These are phyloP conservation scores for Hyposmocoma kahamanoa DNA, from an alignment of 1,140 invertebrate genomes.

Conservation along the genomic window DNA sequence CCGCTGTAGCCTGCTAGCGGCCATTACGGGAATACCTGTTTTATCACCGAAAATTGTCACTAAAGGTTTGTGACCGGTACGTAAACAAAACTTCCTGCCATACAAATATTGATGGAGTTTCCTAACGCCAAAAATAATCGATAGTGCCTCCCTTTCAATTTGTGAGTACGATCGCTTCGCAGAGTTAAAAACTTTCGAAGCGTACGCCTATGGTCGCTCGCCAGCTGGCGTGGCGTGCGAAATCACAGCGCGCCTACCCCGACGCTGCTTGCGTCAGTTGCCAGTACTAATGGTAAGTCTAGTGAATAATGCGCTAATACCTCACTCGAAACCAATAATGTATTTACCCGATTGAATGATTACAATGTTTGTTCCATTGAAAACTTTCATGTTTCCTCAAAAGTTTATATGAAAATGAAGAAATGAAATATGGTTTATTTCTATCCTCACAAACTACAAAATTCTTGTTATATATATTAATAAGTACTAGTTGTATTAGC, in stretches of 20 bases:
- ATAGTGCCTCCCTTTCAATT: no score
- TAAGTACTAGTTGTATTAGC: no score
- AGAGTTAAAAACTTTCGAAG: no score
- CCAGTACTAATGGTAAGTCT: background rate
- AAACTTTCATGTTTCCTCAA: conserved; percentile 19
- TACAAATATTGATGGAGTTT: no score
- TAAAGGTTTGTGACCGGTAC: no score
- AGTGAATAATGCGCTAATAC: conserved; percentile 6
- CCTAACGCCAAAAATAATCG: no score
- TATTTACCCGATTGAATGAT: conserved; percentile 4
- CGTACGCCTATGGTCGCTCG: no score
- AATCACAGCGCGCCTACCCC: background rate
- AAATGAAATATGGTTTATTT: conserved; percentile 21
- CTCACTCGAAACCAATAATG: background rate
- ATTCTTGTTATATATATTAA: conserved; percentile 41
- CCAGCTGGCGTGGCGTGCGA: background rate
- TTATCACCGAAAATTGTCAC: no score
- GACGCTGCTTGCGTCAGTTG: background rate
- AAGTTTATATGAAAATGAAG: conserved; percentile 31
- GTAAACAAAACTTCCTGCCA: no score
- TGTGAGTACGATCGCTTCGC: no score
- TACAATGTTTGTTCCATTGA: conserved; percentile 1
- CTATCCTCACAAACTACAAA: conserved; percentile 35
- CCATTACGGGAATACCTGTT: no score
- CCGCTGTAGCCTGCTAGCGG: no score